phyloP scores from a whole-genome alignment of 2,888 invertebrate species.

The Eumerus sabulonum region DNA sequence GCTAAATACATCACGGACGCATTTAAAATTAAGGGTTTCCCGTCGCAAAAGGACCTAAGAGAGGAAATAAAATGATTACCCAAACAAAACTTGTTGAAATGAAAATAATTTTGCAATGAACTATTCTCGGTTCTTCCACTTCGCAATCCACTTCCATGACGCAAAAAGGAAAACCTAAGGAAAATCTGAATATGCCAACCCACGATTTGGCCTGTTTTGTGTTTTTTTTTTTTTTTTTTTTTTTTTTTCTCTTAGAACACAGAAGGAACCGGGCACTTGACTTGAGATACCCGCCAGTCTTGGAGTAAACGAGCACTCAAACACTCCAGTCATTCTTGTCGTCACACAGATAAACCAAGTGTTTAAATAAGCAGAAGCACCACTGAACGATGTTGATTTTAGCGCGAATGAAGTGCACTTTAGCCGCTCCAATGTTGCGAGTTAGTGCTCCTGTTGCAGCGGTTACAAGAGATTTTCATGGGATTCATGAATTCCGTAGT shows the following conservation, averaged over 20 bases:
- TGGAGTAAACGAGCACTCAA: background rate
- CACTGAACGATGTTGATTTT: constrained; percentile 65
- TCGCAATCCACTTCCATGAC: too few species aligned
- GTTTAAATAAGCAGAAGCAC: constrained; percentile 59
- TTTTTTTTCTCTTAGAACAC: constrained; percentile 30
- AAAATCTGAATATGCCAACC: too few species aligned
- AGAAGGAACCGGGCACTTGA: constrained; percentile 20
- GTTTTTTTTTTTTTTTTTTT: constrained; percentile 3
- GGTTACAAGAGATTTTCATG: constrained; percentile 34
- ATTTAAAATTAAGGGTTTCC: too few species aligned
- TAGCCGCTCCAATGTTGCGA: constrained; percentile 7
- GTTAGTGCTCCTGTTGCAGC: constrained; percentile 23
- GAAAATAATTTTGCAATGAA: constrained; percentile 51
- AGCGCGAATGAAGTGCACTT: constrained; percentile 57
- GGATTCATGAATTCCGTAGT: constrained; percentile 49
- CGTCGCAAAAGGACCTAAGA: too few species aligned
- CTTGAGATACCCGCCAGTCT: background rate
- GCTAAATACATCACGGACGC: too few species aligned
- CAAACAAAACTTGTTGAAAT: constrained; percentile 44
- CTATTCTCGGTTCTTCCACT: constrained; percentile 35
- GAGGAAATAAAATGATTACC: constrained; percentile 26
- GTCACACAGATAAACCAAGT: constrained; percentile 58
- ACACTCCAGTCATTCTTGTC: constrained; percentile 18
- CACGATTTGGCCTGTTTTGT: too few species aligned
- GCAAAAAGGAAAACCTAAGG: constrained; percentile 23